Evolutionary conservation across 2,797 vertebrate genomes (phyloP).

Genomic region (Gallirallus australis): DNA sequence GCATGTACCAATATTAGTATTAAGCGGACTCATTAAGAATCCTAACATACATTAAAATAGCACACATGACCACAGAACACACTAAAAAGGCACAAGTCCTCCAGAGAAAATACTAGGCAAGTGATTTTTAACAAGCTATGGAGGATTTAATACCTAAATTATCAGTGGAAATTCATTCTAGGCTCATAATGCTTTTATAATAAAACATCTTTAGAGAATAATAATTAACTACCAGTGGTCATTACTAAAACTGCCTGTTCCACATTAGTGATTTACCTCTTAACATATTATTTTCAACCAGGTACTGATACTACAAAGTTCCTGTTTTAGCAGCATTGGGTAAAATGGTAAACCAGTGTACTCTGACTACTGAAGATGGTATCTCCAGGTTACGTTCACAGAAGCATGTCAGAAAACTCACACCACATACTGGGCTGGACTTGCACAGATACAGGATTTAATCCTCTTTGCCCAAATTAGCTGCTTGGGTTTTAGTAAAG

Average conservation of each 20-base stretch:
- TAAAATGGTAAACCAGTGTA: neutral
- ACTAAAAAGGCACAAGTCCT: neutral
- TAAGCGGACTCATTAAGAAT: neutral
- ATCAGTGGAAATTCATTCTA: neutral
- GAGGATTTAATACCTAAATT: neutral
- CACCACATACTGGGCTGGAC: fast-evolving
- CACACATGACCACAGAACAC: neutral
- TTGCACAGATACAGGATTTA: neutral
- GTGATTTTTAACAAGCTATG: neutral
- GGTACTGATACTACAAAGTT: neutral
- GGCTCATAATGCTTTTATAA: neutral
- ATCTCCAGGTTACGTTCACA: neutral
- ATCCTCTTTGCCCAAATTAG: neutral
- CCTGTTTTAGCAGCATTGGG: neutral
- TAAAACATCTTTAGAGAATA: neutral
- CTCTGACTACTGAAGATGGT: neutral
- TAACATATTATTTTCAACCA: neutral
- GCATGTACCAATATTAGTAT: neutral
- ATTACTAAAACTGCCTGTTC: neutral
- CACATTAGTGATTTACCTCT: neutral
- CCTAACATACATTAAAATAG: neutral
- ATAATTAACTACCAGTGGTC: neutral
- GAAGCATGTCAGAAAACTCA: neutral
- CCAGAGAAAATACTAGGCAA: neutral
- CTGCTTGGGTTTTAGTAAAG: neutral